phyloP scores from a whole-genome alignment of 2,797 vertebrate genomes.

The Chrosomus eos region DNA sequence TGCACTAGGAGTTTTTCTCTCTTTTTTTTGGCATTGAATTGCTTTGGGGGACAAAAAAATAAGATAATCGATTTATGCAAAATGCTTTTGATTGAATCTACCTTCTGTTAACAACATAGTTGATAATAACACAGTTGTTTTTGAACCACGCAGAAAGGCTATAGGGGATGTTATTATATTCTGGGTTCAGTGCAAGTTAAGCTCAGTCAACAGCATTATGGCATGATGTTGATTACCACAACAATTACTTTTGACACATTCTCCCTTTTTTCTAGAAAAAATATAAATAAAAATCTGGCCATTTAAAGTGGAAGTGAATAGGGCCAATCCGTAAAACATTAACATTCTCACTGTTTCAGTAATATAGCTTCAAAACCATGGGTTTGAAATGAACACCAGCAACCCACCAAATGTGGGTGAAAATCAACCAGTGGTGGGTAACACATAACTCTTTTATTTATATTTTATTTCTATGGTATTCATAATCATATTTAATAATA shows the following conservation, averaged over 20 bases:
- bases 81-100: slow-evolving; percentile 19
- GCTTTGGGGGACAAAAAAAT: slow-evolving; percentile 30
- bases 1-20: slow-evolving; percentile 3
- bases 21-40: not conserved
- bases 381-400: not conserved
- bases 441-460: not conserved
- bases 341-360: not conserved
- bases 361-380: not conserved
- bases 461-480: not conserved
- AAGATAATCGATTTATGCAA: slow-evolving; percentile 6
- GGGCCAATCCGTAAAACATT: not conserved
- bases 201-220: not conserved
- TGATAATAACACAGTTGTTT: not conserved
- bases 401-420: not conserved
- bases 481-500: not conserved
- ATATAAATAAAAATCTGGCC: not conserved
- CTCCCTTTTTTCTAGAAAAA: not conserved
- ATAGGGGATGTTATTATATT: not conserved
- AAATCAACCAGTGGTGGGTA: not conserved
- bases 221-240: not conserved
- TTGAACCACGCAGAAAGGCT: not conserved
- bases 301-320: not conserved
- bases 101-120: not conserved
- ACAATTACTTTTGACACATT: not conserved
- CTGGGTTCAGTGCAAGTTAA: not conserved